Evolutionary conservation across 2,113 vertebrate genomes (phyloP).

Genomic region (Apteryx owenii): DNA sequence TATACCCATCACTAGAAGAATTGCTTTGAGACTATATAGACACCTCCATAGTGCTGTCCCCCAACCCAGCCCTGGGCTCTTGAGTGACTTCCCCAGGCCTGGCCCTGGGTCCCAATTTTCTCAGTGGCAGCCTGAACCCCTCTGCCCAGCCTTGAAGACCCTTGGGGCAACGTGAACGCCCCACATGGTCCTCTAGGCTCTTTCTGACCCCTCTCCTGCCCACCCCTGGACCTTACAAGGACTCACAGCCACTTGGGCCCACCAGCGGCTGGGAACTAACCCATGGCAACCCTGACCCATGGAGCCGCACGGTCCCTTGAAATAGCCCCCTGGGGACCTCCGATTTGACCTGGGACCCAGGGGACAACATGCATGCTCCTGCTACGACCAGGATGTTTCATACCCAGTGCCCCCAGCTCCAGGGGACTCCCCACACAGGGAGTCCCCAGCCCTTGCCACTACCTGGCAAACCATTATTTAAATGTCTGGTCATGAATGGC

Average conservation of each 20-base stretch:
- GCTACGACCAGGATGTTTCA: background rate
- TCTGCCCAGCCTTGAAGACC: background rate
- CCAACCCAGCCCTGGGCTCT: fast-evolving
- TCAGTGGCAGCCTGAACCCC: background rate
- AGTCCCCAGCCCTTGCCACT: background rate
- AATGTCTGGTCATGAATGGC: background rate
- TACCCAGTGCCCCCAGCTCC: fast-evolving
- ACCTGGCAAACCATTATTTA: background rate
- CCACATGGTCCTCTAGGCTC: background rate
- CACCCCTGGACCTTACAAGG: fast-evolving
- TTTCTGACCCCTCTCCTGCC: fast-evolving
- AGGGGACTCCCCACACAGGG: no score
- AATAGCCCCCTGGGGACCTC: background rate
- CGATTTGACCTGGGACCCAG: fast-evolving
- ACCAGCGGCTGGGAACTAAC: background rate
- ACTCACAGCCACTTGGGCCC: background rate
- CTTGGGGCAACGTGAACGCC: fast-evolving
- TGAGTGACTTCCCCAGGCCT: fast-evolving
- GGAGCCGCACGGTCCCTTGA: background rate
- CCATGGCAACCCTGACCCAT: background rate
- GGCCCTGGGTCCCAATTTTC: fast-evolving
- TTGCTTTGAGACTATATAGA: background rate
- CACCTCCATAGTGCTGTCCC: background rate
- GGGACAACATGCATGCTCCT: background rate
- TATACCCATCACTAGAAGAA: background rate